Evolutionary conservation across 2,113 vertebrate genomes (phyloP), one percentile per base, ranked within the genome.

Genomic region (Nannobrachium achirus): DNA sequence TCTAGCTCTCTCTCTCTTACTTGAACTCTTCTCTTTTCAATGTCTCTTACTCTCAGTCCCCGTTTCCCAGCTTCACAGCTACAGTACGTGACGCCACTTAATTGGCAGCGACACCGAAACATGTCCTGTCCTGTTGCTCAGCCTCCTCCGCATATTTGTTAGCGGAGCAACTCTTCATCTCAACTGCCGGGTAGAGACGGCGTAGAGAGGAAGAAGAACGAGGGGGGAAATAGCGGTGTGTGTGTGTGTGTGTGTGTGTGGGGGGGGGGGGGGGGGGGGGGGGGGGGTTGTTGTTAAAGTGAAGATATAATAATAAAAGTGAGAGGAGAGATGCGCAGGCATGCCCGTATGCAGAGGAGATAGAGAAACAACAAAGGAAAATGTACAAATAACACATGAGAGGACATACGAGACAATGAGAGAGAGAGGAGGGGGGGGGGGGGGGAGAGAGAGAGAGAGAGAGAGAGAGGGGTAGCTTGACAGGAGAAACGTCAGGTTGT

Each of bases 61-160:
- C 67, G 58, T 63, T 73, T 41, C 60, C 45, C 60, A 53, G 58
- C 79, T 60, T 73, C 71, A 71, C 44, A 48, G 75, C 76, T 64
- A 64, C n/a, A n/a, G n/a, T n/a, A n/a, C 85, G 77, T 83, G 86
- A 86, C 51, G 81, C 66, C 14, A 58, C 78, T 84, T 88, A 85
- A 90, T 88, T 86, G 85, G 84, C 73, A 71, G 81, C 71, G 74
- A 83, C 85, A 82, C 84, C 73, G 79, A 86, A 89, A 86, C 84
- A 73, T 82, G 87, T 82, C 76, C 55, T 84, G 76, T 84, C 86
- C 77, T 85, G 83, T 83, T 83, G 80, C 74, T 73, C 76, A 83
- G 78, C 76, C 82, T 80, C 77, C 70, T 71, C 73, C 72, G 78
- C 79, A 74, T 88, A 86, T 87, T 87, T 85, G 86, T 82, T 78